A percentile compares a stretch with the other conserved stretches of the same genome.
These are phyloP conservation scores for Girardia tigrina DNA, from an alignment of 2,888 invertebrate genomes.

Conservation along the genomic window DNA sequence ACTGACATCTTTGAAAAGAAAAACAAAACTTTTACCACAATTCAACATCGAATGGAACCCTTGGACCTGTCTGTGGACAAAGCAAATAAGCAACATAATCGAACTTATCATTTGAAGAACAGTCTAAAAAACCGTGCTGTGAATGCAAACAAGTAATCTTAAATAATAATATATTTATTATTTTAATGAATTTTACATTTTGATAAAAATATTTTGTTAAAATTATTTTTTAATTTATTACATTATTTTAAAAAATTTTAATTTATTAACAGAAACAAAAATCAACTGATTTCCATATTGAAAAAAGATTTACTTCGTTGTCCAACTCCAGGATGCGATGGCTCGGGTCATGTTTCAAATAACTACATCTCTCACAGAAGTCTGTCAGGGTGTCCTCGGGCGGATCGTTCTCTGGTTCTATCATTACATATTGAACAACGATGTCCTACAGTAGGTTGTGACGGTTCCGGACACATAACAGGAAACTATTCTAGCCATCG, in stretches of 20 bases:
- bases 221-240: too few relatives aligned
- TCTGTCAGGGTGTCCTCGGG: conserved; percentile 84
- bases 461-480: conserved; percentile 90
- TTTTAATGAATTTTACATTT: too few relatives aligned
- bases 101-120: neutral
- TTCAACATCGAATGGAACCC: neutral
- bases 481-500: conserved; percentile 94
- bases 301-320: conserved; percentile 57
- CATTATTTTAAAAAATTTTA: too few relatives aligned
- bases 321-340: conserved; percentile 87
- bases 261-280: conserved; percentile 13
- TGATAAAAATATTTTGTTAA: too few relatives aligned
- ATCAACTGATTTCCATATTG: conserved; percentile 11
- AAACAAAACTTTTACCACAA: neutral
- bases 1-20: neutral
- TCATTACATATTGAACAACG: conserved; percentile 51
- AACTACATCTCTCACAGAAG: conserved; percentile 94
- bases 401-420: conserved; percentile 52
- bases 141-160: too few relatives aligned
- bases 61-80: neutral
- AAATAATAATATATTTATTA: too few relatives aligned
- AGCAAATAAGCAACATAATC: neutral
- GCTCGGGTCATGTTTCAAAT: conserved; percentile 89
- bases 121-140: too few relatives aligned
- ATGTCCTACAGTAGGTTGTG: conserved; percentile 87